Evolutionary conservation across 2,888 invertebrate species (phyloP), one percentile per base, ranked within the genome.

Genomic region (Cataglyphis rosenhaueri): DNA sequence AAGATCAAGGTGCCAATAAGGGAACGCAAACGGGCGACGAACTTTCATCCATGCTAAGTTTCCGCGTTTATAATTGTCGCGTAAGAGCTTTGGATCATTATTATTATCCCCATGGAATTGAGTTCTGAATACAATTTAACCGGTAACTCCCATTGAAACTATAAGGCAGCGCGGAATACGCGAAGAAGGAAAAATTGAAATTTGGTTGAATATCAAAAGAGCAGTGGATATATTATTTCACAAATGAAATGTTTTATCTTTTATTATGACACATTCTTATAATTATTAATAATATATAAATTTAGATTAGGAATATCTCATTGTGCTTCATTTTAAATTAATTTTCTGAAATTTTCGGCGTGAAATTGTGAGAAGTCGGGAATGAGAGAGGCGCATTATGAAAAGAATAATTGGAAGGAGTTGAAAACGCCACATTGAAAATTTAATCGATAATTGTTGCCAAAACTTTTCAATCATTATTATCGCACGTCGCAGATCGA

Each of bases 51-150:
- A 57, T 1, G 73, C 75, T n/a, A 83, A 84, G 66, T 85, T 86
- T 59, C 78, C 57, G 32, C 82, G 57, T 81, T 85, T 84, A 73
- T 81, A 81, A 87, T 84, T 84, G 78, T 71, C 74, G 32, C 32
- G 48, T 61, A 66, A 87, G 71, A 81, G 81, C 81, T 73, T 81
- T 61, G 66, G 82, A 83, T 86, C 82, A 25, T 86, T 87, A 86
- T 82, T 82, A 70, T 64, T 44, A 71, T 35, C 81, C 65, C 48
- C 48, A 48, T 21, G 48, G 81, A 83, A 83, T 73, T 62, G 64
- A 64, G 44, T 57, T 21, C 25, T 81, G 59, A 82, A 76, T 61
- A 65, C 48, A 81, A 82, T 74, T 73, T 75, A n/a, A 48, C n/a
- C n/a, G 35, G 41, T 44, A 71, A 79, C 25, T 71, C 21, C 57